These are phyloP conservation scores for Acronicta psi DNA, from an alignment of 2,888 invertebrate species.

Conservation along the genomic window DNA sequence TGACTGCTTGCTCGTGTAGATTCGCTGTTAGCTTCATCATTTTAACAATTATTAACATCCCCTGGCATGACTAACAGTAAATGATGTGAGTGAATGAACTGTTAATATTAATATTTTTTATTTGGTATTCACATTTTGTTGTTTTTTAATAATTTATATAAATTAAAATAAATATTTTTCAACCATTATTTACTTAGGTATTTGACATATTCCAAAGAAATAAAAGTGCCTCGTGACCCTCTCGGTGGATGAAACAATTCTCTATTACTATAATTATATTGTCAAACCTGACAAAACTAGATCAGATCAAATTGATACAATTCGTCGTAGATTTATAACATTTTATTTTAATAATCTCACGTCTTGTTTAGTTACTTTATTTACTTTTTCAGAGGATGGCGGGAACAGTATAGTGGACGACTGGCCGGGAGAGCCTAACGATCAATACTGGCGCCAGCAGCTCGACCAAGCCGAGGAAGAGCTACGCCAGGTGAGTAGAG, in stretches of 20 bases:
- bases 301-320: background rate
- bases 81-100: conserved; percentile 74
- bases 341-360: too few relatives aligned
- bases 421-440: conserved; percentile 89
- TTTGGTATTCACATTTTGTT: conserved; percentile 19
- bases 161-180: too few relatives aligned
- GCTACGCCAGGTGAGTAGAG: conserved; percentile 80
- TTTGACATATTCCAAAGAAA: too few relatives aligned
- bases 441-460: conserved; percentile 86
- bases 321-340: too few relatives aligned
- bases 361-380: background rate
- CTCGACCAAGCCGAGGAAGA: conserved; percentile 86
- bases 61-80: conserved; percentile 77
- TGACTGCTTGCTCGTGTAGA: conserved; percentile 57
- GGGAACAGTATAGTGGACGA: conserved; percentile 81
- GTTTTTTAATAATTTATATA: conserved; percentile 17
- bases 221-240: too few relatives aligned
- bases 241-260: too few relatives aligned
- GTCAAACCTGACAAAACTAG: too few relatives aligned
- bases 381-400: conserved; percentile 75
- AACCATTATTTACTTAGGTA: too few relatives aligned
- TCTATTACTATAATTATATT: too few relatives aligned
- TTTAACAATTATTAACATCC: conserved; percentile 71
- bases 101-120: conserved; percentile 40
- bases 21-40: conserved; percentile 66